Evolutionary conservation across 2,797 vertebrate species (phyloP).

Genomic region (Megaceryle alcyon): DNA sequence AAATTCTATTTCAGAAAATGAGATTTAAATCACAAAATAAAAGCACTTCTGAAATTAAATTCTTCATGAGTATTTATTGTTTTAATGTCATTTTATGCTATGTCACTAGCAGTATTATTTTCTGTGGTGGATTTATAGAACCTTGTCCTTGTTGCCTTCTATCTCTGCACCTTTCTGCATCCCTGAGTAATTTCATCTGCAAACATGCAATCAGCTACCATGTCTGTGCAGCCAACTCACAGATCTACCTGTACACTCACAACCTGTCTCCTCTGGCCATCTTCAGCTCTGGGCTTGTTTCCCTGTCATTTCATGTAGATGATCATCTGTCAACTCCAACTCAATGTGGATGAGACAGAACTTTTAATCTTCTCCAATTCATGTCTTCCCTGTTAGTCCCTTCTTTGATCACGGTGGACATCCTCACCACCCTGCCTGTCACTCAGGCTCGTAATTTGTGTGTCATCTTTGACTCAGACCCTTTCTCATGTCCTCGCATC

Average conservation of each 20-base stretch:
- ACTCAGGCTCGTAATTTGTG: conserved; percentile 49
- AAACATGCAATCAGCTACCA: rapidly evolving
- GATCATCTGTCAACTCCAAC: conserved; percentile 31
- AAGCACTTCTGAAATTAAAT: conserved; percentile 22
- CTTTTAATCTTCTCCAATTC: conserved; percentile 59
- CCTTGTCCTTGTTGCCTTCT: neutral
- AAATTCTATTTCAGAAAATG: conserved; percentile 30
- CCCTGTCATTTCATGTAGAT: neutral
- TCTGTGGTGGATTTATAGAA: neutral
- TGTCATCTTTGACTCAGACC: conserved; percentile 25
- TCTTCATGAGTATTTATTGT: neutral
- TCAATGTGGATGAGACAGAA: neutral
- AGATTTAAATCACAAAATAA: neutral
- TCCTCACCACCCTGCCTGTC: conserved; percentile 9
- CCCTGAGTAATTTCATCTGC: neutral
- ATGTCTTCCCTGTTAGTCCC: conserved; percentile 3
- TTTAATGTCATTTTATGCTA: neutral
- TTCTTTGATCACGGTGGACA: conserved; percentile 30
- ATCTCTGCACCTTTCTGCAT: neutral
- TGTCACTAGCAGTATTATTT: neutral
- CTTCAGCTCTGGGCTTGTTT: neutral
- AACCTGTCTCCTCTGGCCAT: neutral
- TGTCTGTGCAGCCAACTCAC: rapidly evolving
- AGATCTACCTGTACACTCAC: neutral
- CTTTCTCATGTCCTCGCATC: neutral